These are phyloP conservation scores for Crenuchus spilurus DNA, from an alignment of 2,797 vertebrate species.

Conservation along the genomic window DNA sequence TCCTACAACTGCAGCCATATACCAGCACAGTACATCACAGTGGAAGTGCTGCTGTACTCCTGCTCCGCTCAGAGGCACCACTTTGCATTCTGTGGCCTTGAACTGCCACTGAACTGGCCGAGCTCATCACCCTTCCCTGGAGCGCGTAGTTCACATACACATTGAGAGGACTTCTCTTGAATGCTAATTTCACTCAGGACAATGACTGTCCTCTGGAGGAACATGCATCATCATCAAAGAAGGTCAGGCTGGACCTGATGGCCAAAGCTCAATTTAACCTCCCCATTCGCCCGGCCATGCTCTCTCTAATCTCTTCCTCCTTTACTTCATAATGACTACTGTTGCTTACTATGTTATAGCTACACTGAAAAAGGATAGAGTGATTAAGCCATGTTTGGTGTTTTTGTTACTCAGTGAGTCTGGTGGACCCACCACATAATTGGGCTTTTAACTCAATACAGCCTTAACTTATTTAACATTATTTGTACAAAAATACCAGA, in stretches of 20 bases:
- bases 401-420: too few species aligned
- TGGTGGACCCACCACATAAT: too few species aligned
- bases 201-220: conserved; percentile 19
- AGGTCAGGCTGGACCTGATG: conserved; percentile 34
- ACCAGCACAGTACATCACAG: background rate
- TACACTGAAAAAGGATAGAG: conserved; percentile 22
- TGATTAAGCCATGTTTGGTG: too few species aligned
- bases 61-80: conserved; percentile 10
- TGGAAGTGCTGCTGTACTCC: background rate
- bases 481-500: too few species aligned
- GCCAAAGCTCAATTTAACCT: conserved; percentile 38
- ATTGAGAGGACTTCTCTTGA: conserved; percentile 6
- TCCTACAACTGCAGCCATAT: background rate
- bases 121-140: conserved; percentile 29
- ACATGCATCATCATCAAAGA: conserved; percentile 45
- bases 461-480: too few species aligned
- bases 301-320: conserved; percentile 25
- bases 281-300: conserved; percentile 21
- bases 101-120: conserved; percentile 14
- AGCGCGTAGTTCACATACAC: conserved; percentile 22
- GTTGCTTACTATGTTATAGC: conserved; percentile 15
- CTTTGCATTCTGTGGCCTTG: conserved; percentile 35
- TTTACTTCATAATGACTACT: conserved; percentile 18
- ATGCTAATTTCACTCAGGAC: conserved; percentile 37
- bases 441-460: too few species aligned